These are phyloP conservation scores for Nasonovia ribisnigri DNA, from an alignment of 2,888 invertebrate species.

Conservation along the genomic window DNA sequence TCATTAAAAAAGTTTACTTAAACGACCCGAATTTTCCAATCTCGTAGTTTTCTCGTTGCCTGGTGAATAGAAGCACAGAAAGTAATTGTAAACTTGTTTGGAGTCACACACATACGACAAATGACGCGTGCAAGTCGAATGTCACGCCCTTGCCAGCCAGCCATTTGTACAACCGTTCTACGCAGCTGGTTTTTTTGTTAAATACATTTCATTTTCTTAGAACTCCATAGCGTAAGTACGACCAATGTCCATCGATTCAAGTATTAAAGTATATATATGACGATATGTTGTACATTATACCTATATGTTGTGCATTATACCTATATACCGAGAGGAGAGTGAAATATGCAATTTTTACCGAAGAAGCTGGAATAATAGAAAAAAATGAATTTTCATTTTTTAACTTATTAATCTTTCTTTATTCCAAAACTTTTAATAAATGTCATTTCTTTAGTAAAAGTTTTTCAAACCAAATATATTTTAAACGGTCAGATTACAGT, in stretches of 20 bases:
- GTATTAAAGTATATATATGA: not conserved
- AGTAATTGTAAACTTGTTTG: constrained; percentile 39
- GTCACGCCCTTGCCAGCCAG: not conserved
- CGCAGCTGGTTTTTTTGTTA: not conserved
- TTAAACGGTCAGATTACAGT: too few species aligned
- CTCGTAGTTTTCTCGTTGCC: constrained; percentile 1
- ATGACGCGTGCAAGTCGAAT: constrained; percentile 47
- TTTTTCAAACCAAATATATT: too few species aligned
- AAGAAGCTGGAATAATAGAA: not conserved
- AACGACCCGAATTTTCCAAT: constrained; percentile 55
- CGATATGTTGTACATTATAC: not conserved
- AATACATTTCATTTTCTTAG: not conserved
- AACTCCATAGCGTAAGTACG: not conserved
- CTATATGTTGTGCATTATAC: not conserved
- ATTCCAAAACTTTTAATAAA: too few species aligned
- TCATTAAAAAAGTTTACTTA: constrained; percentile 52
- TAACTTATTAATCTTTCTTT: too few species aligned
- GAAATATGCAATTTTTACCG: not conserved
- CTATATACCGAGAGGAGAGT: not conserved
- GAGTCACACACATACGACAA: constrained; percentile 21
- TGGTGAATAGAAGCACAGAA: not conserved
- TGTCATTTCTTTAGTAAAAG: too few species aligned
- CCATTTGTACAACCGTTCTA: not conserved
- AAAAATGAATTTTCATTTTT: not conserved
- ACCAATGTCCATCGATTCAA: not conserved